These are phyloP conservation scores for Troides oblongomaculatus DNA, from an alignment of 2,888 invertebrate species.

Conservation along the genomic window DNA sequence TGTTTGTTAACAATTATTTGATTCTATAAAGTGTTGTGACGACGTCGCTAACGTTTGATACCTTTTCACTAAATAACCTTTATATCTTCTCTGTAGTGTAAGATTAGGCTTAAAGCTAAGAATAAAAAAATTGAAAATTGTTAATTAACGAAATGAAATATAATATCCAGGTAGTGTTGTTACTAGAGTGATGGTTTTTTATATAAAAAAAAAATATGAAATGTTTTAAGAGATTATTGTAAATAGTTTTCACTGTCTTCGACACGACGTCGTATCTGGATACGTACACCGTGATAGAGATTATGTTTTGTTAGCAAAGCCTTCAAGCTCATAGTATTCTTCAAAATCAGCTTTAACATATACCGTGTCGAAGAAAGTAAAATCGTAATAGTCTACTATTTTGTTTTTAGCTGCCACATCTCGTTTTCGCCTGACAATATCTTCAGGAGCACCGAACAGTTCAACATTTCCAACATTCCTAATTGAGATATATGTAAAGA, in stretches of 20 bases:
- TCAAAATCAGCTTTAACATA: conserved; percentile 55
- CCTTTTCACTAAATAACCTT: conserved; percentile 52
- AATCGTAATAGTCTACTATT: conserved; percentile 53
- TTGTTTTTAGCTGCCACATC: conserved; percentile 63
- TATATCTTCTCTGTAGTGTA: conserved; percentile 72
- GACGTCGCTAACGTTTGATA: conserved; percentile 45
- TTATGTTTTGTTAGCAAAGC: conserved; percentile 36
- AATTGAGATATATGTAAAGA: too few species aligned
- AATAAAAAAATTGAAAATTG: conserved; percentile 59
- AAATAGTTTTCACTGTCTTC: conserved; percentile 53
- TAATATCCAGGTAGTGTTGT: conserved; percentile 76
- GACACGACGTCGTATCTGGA: conserved; percentile 39
- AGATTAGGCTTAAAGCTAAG: conserved; percentile 74
- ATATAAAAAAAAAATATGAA: conserved; percentile 58
- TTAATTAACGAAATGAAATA: conserved; percentile 70
- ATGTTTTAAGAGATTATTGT: conserved; percentile 45
- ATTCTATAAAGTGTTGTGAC: conserved; percentile 47
- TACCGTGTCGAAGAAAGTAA: conserved; percentile 52
- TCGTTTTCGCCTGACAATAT: conserved; percentile 54
- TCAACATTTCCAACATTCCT: background rate
- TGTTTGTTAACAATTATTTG: conserved; percentile 53
- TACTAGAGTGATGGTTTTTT: conserved; percentile 77
- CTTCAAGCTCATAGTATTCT: conserved; percentile 30
- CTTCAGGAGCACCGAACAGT: background rate
- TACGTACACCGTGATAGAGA: conserved; percentile 53